These are phyloP conservation scores for Lydus trimaculatus DNA, from an alignment of 2,888 invertebrate species.

Conservation along the genomic window DNA sequence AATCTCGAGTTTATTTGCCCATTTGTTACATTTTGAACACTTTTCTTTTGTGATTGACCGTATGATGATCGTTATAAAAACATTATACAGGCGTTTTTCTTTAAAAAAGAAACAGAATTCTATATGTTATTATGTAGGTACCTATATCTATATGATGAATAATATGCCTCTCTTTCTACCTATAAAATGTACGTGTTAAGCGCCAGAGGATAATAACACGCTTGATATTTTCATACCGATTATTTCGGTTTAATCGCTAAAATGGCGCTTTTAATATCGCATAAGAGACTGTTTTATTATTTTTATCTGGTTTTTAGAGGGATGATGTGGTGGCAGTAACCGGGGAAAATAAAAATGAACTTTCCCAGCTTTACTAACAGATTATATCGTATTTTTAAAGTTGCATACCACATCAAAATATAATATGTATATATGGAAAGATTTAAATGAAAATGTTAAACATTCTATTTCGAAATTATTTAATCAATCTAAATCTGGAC, in stretches of 20 bases:
- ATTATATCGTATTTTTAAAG: constrained; percentile 46
- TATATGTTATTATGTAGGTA: too few relatives aligned
- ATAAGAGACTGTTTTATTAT: constrained; percentile 58
- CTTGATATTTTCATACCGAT: constrained; percentile 58
- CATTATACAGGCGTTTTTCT: too few relatives aligned
- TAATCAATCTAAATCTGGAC: constrained; percentile 3
- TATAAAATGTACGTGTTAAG: constrained; percentile 47
- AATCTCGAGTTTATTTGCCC: background rate
- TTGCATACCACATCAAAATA: too few relatives aligned
- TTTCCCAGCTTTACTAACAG: constrained; percentile 44
- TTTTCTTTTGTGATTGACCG: background rate
- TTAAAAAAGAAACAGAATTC: too few relatives aligned
- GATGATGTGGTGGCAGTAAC: constrained; percentile 38
- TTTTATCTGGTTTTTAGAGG: constrained; percentile 49
- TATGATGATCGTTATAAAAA: background rate
- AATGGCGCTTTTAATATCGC: constrained; percentile 55
- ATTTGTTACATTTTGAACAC: background rate
- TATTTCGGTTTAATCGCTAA: constrained; percentile 56
- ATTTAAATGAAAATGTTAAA: background rate
- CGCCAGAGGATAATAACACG: constrained; percentile 50
- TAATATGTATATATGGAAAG: constrained; percentile 12
- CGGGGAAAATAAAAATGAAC: constrained; percentile 48
- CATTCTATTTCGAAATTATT: background rate
- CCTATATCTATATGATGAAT: background rate
- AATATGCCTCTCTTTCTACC: background rate